Base-by-base conservation (phyloP, 2,113 vertebrate genomes). In the Strix aluco region DNA sequence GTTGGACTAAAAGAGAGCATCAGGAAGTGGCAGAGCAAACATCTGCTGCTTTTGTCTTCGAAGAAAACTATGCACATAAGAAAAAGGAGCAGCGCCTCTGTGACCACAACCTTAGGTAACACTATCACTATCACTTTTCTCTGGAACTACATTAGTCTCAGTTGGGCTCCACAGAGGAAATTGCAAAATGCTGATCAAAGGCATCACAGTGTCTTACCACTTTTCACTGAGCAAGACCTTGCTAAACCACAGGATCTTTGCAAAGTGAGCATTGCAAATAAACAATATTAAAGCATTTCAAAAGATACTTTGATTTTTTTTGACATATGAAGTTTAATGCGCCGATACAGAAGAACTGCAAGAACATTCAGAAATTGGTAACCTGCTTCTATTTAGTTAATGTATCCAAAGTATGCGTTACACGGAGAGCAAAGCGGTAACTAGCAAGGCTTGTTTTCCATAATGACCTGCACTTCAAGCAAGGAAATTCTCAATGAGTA, bases 141-240 rank as follows among this genome's bases (percentile, higher is more conserved):
- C 47, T 21, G 26, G n/a, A 82, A 19, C 70, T 51, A 1, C 51
- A 5, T 5, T 16, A 49, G 49, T 26, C 85, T 88, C 87, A 52
- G 34, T 10, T 34, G 42, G 59, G 71, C 38, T 86, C 78, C 54
- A 15, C n/a, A 51, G 17, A 30, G 25, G 4, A 78, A 90, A 74
- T 2, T 55, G 59, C 74, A 88, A 83, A 82, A 70, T 5, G 38
- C 71, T 80, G 46, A 82, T 88, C 63, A 73, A 94, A 96, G 58
- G 47, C 80, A 78, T 10, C 46, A 10, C 23, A 22, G 62, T 6
- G 25, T 15, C 40, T 30, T 9, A 9, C 6, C 0, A 5, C 44
- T 77, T 74, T 49, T 52, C 75, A 32, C 34, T 7, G 42, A 93
- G 84, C 9, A 21, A 32, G 38, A 62, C 87, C 72, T 93, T 12